These are phyloP conservation scores for Psettodes erumei DNA, from an alignment of 2,113 vertebrate species.

Conservation along the genomic window DNA sequence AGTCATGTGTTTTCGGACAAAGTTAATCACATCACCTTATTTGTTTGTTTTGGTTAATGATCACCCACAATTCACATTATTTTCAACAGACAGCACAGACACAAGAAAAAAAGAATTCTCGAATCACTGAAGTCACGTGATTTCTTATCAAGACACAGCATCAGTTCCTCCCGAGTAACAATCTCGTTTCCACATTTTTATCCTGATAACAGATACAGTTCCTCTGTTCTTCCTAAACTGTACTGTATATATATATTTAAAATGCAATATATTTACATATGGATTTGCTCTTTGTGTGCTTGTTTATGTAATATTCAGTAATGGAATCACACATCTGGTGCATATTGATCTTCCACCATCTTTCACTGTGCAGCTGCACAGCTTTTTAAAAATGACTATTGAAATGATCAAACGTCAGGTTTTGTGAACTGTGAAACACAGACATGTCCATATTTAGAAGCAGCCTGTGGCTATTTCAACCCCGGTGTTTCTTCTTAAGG, in stretches of 20 bases:
- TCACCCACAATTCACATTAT: background rate
- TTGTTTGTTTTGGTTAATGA: background rate
- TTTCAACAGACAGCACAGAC: background rate
- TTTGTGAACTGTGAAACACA: constrained; percentile 24
- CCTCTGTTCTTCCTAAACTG: background rate
- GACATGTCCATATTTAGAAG: constrained; percentile 22
- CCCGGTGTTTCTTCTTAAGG: background rate
- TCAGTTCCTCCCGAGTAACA: background rate
- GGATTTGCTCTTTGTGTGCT: no score
- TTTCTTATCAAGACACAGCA: constrained; percentile 35
- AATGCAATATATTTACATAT: no score
- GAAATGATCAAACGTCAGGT: constrained; percentile 33
- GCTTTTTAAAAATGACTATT: constrained; percentile 55
- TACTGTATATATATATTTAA: background rate
- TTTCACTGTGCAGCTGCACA: constrained; percentile 28
- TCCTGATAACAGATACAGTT: background rate
- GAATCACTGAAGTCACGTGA: constrained; percentile 39
- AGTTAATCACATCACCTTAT: background rate
- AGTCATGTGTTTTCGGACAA: background rate
- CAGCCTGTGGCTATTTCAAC: constrained; percentile 8
- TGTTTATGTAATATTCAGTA: background rate
- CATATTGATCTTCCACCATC: background rate
- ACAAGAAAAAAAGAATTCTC: background rate
- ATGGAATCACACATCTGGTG: background rate
- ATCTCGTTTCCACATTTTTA: constrained; percentile 37